Evolutionary conservation across 2,888 invertebrate genomes (phyloP), one percentile per base, ranked within the genome.

Genomic region (Theretra japonica): DNA sequence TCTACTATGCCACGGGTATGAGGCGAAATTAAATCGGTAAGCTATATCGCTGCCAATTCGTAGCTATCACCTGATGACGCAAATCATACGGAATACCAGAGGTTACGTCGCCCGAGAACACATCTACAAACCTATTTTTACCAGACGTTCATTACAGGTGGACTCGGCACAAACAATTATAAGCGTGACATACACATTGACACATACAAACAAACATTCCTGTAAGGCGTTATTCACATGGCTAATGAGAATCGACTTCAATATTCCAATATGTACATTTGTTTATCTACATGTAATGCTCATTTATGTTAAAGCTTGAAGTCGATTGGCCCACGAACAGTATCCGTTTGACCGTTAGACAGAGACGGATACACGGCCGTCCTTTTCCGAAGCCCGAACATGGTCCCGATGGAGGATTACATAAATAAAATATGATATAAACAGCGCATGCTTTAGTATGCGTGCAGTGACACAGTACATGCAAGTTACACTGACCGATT

Each of bases 361-460:
- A 57, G 8, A 17, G 69, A 57, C 23, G 28, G 21, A 21, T 17
- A 69, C 23, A 69, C 15, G n/a, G 11, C 19, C 21, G 21, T 65
- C 41, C 2, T 65, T 15, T 48, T 7, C 65, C 23, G 41, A 33
- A 41, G 21, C 62, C 62, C 62, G 41, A 23, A 41, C 23, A 41
- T 41, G 65, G 19, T 65, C 21, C 48, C 48, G 48, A 65, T 65
- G 65, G 65, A 23, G 65, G 23, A 53, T 53, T n/a, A 53, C 30
- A 30, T 60, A 41, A 41, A 65, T 7, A 48, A 65, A 15, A 79
- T 19, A 65, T 65, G 23, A 23, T 23, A 78, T 82, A 87, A 79
- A 84, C 85, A 87, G 89, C 88, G 75, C 90, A 92, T 92, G 92
- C 92, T 81, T 82, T 77, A 83, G 86, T 86, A 81, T 72, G 70